Conservation (phyloP, 2,113 vertebrate species). For the Ondatra zibethicus region DNA sequence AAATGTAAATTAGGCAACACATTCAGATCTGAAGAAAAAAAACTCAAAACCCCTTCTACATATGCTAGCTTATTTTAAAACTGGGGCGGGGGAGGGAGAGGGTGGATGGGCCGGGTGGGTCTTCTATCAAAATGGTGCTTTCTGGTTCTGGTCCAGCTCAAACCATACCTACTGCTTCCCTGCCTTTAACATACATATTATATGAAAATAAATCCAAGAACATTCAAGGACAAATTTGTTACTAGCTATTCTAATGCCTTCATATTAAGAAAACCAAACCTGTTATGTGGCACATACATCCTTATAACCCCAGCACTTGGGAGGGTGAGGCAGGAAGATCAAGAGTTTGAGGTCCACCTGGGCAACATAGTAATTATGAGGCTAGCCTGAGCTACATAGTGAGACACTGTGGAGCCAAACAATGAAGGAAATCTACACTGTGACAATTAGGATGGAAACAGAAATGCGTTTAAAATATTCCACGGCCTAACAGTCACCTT, state of each 20-base stretch:
- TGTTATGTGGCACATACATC: too few species aligned
- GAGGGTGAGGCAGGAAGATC: background rate
- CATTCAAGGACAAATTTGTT: constrained; percentile 14
- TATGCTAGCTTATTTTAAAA: constrained; percentile 77
- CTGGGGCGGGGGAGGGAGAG: background rate
- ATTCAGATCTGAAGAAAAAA: constrained; percentile 61
- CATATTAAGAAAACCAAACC: background rate
- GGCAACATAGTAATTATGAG: background rate
- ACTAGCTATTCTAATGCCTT: background rate
- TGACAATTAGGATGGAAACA: background rate
- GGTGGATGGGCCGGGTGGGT: background rate
- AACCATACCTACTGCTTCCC: constrained; percentile 25
- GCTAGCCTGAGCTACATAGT: background rate
- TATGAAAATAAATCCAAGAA: constrained; percentile 29
- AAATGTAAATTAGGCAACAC: constrained; percentile 75
- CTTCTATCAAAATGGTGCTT: constrained; percentile 12
- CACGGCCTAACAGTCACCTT: background rate
- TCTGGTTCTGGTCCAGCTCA: constrained; percentile 15
- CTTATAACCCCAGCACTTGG: background rate
- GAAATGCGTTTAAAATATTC: constrained; percentile 20
- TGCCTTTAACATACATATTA: background rate
- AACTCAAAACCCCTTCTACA: constrained; percentile 67
- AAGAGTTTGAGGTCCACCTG: background rate
- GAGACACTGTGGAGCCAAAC: background rate
- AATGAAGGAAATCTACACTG: background rate